Evolutionary conservation across 1,140 invertebrate genomes (phyloP), one percentile per base, ranked within the genome.

Genomic region (Ericerus pela): DNA sequence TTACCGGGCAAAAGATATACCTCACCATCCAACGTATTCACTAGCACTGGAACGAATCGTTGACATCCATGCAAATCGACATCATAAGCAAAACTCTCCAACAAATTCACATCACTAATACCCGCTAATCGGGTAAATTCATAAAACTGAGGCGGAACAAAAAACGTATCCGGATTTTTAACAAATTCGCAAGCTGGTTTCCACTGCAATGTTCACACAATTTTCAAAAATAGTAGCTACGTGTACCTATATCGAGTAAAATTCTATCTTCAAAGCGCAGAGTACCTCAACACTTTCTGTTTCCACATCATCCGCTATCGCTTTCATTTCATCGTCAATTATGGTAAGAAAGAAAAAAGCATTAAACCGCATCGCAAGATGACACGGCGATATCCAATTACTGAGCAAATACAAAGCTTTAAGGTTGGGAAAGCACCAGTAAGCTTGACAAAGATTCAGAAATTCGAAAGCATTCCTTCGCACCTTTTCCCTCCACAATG

Each of bases 321-420:
- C 68, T 26, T 67, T 60, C 1, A 82, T 79, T 47, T 75, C 66
- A n/a, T 71, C 61, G 29, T 79, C 63, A 2, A 90, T 60, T 53
- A 75, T 73, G 54, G 79, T 73, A 1, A 88, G 51, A 68, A 82
- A 92, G 66, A 92, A 92, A 22, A 79, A 78, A 3, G 86, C 82
- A 64, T 89, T 76, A 69, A 83, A 92, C 61, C 83, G 73, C 56
- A 67, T 73, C 37, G 68, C 60, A n/a, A 64, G 64, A 58, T 28
- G 66, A 4, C 74, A 67, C 0, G 89, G 88, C 8, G 87, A 86
- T 10, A 89, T 67, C 89, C 89, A 94, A 64, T 83, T 82, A 36
- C 77, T 82, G 89, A 89, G 93, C 65, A 88, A 82, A 61, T 82
- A 71, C 5, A 93, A 68, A 0, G 79, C 75, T 79, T 81, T 87